Base-by-base conservation (phyloP, 92 coral and sea anemone species). In the Diadumene lineata region DNA sequence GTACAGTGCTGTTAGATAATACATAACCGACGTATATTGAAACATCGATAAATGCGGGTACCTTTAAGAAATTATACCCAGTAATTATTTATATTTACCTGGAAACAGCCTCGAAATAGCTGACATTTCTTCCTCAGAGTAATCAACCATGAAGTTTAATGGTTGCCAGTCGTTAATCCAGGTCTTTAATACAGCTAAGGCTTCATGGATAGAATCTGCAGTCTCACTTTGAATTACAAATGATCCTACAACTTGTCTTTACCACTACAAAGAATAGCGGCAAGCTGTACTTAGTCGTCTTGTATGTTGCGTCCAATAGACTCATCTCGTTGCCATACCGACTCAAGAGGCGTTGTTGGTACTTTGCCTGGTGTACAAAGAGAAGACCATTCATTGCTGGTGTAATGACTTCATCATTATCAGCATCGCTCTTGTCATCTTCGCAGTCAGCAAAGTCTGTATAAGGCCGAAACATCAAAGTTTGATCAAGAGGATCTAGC, bases 111-210 rank as follows among this genome's bases (percentile, higher is more conserved):
- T 48, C 27, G 77, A 81, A 1, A 75, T 27, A 9, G 87, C 82
- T 7, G 46, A 38, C 57, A 87, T 87, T 56, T 82, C 92, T 34
- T 66, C 68, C 21, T 50, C 64, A 50, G 43, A 63, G 30, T 43
- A 51, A 64, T 83, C 88, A 1, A 68, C 69, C 84, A 86, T 87
- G 33, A 78, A 83, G 56, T 24, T 72, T 15, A 43, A 6, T 7
- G 92, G 92, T 34, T 8, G 31, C 92, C 92, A 87, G 26, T 48
- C 43, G 50, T 74, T 77, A n/a, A 67, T 79, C 92, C 92, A 87
- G 17, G 74, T 24, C 17, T 65, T 57, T 22, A 87, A 1, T 10
- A 77, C 70, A 0, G 26, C 50, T 7, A 87, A 81, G 0, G 92
- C 87, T 53, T 87, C 92, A 16, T 34, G 51, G 18, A 87, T 87